These are phyloP conservation scores for Scyliorhinus canicula DNA, from an alignment of 2,797 vertebrate genomes.

Conservation along the genomic window DNA sequence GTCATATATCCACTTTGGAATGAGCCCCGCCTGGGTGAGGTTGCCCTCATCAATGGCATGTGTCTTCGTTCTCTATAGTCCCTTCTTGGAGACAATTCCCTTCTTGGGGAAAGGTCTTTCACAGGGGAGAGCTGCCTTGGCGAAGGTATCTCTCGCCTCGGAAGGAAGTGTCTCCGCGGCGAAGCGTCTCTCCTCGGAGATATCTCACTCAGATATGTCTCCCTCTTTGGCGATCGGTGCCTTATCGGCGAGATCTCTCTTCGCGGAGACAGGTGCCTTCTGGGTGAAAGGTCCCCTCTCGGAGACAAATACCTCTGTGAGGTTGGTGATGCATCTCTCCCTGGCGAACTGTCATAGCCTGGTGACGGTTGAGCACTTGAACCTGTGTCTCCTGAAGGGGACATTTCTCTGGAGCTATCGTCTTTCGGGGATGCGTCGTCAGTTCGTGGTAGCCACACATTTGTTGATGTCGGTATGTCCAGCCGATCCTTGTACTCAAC, in stretches of 20 bases:
- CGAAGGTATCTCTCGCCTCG: constrained; percentile 66
- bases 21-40: constrained; percentile 83
- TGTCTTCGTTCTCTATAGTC: constrained; percentile 77
- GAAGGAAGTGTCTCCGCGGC: constrained; percentile 78
- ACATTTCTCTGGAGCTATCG: constrained; percentile 67
- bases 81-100: constrained; percentile 74
- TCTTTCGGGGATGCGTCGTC: constrained; percentile 62
- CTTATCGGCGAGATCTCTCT: constrained; percentile 82
- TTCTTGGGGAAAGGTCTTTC: constrained; percentile 51
- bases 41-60: constrained; percentile 74
- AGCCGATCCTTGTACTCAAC: constrained; percentile 69
- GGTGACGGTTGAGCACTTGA: constrained; percentile 76
- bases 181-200: constrained; percentile 81
- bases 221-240: constrained; percentile 79
- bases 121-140: constrained; percentile 57
- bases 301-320: constrained; percentile 77
- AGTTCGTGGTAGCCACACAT: constrained; percentile 64
- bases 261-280: constrained; percentile 73
- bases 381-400: constrained; percentile 54
- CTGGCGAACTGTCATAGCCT: constrained; percentile 73
- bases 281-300: constrained; percentile 67
- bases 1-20: constrained; percentile 72
- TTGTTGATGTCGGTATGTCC: constrained; percentile 77
- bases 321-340: constrained; percentile 74
- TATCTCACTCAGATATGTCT: constrained; percentile 77